A percentile compares a stretch with the other conserved stretches of the same genome.
These are phyloP conservation scores for Forbesichthys agassizii DNA, from an alignment of 2,113 vertebrate species.

Conservation along the genomic window DNA sequence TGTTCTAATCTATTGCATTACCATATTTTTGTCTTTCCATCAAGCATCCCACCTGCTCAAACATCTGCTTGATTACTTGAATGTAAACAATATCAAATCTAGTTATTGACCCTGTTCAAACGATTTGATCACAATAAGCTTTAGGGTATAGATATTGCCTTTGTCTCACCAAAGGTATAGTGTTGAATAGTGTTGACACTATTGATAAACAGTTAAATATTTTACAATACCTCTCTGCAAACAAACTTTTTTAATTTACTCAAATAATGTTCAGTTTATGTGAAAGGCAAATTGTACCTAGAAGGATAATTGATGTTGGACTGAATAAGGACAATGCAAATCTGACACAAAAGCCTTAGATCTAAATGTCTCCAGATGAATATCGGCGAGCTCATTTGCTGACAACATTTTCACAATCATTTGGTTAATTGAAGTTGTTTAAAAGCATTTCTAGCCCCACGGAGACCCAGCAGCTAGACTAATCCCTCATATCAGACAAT, in stretches of 20 bases:
- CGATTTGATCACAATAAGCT: too few relatives aligned
- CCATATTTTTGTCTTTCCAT: too few relatives aligned
- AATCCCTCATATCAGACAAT: constrained; percentile 3
- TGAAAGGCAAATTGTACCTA: neutral
- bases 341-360: constrained; percentile 7
- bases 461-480: neutral
- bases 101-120: too few relatives aligned
- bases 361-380: neutral
- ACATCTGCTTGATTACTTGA: too few relatives aligned
- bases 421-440: constrained; percentile 26
- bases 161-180: too few relatives aligned
- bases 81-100: too few relatives aligned
- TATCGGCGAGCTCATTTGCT: constrained; percentile 11
- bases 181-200: neutral
- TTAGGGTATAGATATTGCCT: too few relatives aligned
- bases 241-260: too few relatives aligned
- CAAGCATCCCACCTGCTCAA: too few relatives aligned
- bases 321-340: constrained; percentile 12
- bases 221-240: neutral
- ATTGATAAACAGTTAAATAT: neutral
- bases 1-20: neutral
- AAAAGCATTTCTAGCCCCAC: constrained; percentile 15
- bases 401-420: constrained; percentile 4
- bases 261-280: neutral
- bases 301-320: constrained; percentile 3